A percentile compares a stretch with the other conserved stretches of the same genome.
These are phyloP conservation scores for Himalopsyche phryganea DNA, from an alignment of 1,140 invertebrate genomes.

Conservation along the genomic window DNA sequence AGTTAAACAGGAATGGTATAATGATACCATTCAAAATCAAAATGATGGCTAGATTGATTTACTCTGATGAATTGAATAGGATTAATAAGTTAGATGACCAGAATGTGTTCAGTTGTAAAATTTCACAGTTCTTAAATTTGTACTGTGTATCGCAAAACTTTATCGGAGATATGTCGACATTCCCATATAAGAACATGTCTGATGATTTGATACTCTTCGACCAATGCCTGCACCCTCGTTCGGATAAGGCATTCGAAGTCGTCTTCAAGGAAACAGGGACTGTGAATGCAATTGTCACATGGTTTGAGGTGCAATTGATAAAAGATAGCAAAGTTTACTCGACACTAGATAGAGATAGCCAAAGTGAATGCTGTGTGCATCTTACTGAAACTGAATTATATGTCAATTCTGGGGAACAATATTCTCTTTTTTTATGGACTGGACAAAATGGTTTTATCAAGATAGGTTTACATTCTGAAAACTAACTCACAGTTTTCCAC, in stretches of 20 bases:
- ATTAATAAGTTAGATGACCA: constrained; percentile 17
- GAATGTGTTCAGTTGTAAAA: constrained; percentile 14
- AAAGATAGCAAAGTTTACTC: constrained; percentile 11
- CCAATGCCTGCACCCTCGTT: neutral
- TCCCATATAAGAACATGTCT: constrained; percentile 7
- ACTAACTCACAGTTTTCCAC: no score
- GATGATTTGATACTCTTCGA: constrained; percentile 8
- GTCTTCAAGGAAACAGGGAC: neutral
- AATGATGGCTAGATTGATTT: constrained; percentile 19
- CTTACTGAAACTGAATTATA: constrained; percentile 5
- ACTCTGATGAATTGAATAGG: constrained; percentile 19
- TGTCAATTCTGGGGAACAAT: neutral
- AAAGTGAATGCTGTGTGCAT: neutral
- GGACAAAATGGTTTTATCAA: no score
- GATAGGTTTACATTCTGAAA: no score
- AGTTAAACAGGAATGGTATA: constrained; percentile 11
- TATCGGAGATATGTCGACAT: constrained; percentile 4
- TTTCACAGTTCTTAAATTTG: constrained; percentile 9
- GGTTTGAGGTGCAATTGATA: constrained; percentile 16
- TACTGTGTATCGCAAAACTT: constrained; percentile 5
- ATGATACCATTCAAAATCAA: constrained; percentile 17
- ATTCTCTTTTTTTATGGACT: no score
- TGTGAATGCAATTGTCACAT: constrained; percentile 12
- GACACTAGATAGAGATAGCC: neutral
- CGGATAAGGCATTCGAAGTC: neutral